Evolutionary conservation across 2,888 invertebrate species (phyloP), one percentile per base, ranked within the genome.

Genomic region (Chaitophorus viminalis): DNA sequence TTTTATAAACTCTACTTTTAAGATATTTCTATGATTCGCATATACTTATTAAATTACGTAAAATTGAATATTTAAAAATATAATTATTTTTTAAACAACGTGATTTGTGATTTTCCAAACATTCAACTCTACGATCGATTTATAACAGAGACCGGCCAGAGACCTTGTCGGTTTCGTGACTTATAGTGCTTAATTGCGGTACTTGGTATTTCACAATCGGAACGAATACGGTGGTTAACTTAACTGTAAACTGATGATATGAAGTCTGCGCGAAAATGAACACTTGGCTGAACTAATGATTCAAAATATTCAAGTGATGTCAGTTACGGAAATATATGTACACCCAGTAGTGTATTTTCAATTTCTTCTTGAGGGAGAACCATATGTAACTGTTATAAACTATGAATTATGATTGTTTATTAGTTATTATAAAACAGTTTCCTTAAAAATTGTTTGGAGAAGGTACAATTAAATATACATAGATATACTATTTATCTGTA

Each of bases 181-280:
- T 52, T 84, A 76, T 33, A 31, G 31, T 6, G 65, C 46, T 76
- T 76, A 77, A 77, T 84, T 68, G 75, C 68, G 46, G 76, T 84
- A 46, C 46, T 33, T n/a, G 25, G 68, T 84, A 76, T 84, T 84
- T 84, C 65, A 76, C 84, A 46, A 77, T 77, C 87, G 74, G 72
- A 87, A 87, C 39, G 72, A 81, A 87, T 39, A 79, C 31, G 9
- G 46, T 74, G 74, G 31, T 74, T 81, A 39, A 87, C 72, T 74
- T 87, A 87, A 87, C 87, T 79, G 87, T 87, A 81, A 87, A 87
- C 60, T 31, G 81, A 81, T 74, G 36, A 78, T 60, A 54, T 29
- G 29, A 60, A 74, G 39, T 60, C 21, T 39, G n/a, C 31, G 39
- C 18, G 14, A 46, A 17, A 84, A 77, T 29, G 46, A 17, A 84